phyloP scores from a whole-genome alignment of 2,888 invertebrate species.

The Acanthoscelides obtectus region DNA sequence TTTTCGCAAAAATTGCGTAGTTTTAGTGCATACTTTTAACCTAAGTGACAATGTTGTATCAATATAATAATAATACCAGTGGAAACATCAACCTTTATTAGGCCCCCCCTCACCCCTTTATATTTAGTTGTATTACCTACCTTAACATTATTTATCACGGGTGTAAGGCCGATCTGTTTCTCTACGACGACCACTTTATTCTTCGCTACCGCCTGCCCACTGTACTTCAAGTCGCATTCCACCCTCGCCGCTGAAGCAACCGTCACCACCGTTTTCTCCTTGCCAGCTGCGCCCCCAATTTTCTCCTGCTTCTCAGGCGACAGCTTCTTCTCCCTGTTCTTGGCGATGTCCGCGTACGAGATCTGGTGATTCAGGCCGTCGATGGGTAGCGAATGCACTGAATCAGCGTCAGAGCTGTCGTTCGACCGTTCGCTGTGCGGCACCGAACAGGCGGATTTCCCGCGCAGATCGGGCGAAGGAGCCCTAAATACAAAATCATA shows the following conservation, averaged over 20 bases:
- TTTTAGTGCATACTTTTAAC: too few species aligned
- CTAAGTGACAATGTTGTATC: too few species aligned
- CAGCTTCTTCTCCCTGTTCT: conserved; percentile 45
- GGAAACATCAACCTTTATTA: too few species aligned
- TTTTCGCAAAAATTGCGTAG: too few species aligned
- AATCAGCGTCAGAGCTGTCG: conserved; percentile 79
- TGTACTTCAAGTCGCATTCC: conserved; percentile 10
- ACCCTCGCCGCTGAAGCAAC: conserved; percentile 3
- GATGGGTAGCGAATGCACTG: conserved; percentile 78
- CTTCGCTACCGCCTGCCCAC: conserved; percentile 6
- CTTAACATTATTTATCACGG: conserved; percentile 1
- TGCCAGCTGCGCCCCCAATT: conserved; percentile 7
- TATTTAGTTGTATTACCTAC: conserved; percentile 1
- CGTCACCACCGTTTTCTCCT: neutral
- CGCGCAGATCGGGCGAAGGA: conserved; percentile 39
- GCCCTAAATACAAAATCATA: conserved; percentile 33
- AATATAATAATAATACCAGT: too few species aligned
- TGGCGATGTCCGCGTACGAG: conserved; percentile 81
- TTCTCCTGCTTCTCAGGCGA: conserved; percentile 27
- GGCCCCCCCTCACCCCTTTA: too few species aligned
- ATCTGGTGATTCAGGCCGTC: conserved; percentile 37
- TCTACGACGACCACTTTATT: conserved; percentile 7
- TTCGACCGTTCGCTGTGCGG: conserved; percentile 79
- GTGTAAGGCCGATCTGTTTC: conserved; percentile 2
- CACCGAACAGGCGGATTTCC: conserved; percentile 71